Conservation (phyloP, 2,113 vertebrate genomes). For the Lates calcarifer region DNA sequence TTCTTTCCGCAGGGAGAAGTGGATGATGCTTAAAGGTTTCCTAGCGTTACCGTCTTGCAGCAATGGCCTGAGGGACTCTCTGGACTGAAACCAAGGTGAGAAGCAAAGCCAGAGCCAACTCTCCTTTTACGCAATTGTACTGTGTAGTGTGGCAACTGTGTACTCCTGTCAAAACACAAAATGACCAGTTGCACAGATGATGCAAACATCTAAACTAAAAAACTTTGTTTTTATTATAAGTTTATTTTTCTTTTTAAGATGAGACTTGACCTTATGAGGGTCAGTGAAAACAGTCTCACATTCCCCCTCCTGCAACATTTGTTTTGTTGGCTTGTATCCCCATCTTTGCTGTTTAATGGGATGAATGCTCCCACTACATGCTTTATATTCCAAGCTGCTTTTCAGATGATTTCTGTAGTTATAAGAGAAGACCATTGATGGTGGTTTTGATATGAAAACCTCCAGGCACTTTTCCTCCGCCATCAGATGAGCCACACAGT, state of each 20-base stretch:
- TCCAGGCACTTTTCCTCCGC: neutral
- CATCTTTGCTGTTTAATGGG: neutral
- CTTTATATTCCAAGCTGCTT: neutral
- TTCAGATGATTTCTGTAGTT: neutral
- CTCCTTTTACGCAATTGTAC: slow-evolving; percentile 42
- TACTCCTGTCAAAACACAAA: slow-evolving; percentile 18
- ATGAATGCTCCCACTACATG: neutral
- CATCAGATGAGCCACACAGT: neutral
- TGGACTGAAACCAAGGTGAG: slow-evolving; percentile 86
- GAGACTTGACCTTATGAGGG: neutral
- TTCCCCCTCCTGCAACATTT: slow-evolving; percentile 2
- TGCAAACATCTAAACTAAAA: slow-evolving; percentile 3
- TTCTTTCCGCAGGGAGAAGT: slow-evolving; percentile 76
- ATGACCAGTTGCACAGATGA: neutral
- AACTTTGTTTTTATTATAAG: neutral
- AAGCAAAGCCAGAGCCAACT: slow-evolving; percentile 33
- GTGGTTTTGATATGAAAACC: slow-evolving; percentile 18
- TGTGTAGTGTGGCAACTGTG: slow-evolving; percentile 31
- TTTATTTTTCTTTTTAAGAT: neutral
- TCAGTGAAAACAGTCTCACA: neutral
- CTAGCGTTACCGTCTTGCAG: slow-evolving; percentile 75
- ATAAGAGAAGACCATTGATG: neutral
- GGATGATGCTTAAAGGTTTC: slow-evolving; percentile 83
- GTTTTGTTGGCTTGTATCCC: neutral
- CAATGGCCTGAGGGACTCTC: slow-evolving; percentile 86